These are phyloP conservation scores for Caiman crocodilus DNA, from an alignment of 2,797 vertebrate species.

Conservation along the genomic window DNA sequence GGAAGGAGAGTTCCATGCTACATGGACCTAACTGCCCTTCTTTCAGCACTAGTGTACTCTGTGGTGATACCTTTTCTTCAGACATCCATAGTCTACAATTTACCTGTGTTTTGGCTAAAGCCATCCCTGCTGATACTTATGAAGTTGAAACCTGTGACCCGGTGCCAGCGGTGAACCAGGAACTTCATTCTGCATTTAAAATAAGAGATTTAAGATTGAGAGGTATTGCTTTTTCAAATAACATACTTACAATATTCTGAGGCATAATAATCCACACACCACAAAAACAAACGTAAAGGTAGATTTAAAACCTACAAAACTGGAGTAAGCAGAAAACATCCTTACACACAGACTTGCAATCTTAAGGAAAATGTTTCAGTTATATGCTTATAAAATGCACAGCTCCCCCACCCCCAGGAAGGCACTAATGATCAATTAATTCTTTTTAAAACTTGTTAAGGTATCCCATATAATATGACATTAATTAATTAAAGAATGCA, in stretches of 20 bases:
- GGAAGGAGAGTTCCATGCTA: neutral
- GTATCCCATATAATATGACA: neutral
- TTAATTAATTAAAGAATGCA: neutral
- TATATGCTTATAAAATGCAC: neutral
- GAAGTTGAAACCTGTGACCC: slow-evolving; percentile 84
- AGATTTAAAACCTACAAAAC: neutral
- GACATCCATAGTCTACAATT: neutral
- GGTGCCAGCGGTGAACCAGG: slow-evolving; percentile 94
- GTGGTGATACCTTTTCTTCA: neutral
- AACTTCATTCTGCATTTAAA: slow-evolving; percentile 92
- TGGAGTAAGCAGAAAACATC: neutral
- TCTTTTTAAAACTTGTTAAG: neutral
- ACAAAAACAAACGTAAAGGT: neutral
- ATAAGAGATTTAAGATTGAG: slow-evolving; percentile 56
- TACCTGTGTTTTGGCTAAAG: slow-evolving; percentile 86
- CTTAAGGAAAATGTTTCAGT: neutral
- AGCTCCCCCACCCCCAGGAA: neutral
- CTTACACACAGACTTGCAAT: neutral
- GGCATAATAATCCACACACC: neutral
- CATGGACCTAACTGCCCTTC: neutral
- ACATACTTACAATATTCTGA: neutral
- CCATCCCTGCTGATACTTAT: slow-evolving; percentile 85
- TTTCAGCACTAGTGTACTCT: neutral
- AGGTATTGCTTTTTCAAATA: neutral
- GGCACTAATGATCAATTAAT: neutral